Conservation (phyloP, 2,797 vertebrate species). For the Telmatherina bonti region DNA sequence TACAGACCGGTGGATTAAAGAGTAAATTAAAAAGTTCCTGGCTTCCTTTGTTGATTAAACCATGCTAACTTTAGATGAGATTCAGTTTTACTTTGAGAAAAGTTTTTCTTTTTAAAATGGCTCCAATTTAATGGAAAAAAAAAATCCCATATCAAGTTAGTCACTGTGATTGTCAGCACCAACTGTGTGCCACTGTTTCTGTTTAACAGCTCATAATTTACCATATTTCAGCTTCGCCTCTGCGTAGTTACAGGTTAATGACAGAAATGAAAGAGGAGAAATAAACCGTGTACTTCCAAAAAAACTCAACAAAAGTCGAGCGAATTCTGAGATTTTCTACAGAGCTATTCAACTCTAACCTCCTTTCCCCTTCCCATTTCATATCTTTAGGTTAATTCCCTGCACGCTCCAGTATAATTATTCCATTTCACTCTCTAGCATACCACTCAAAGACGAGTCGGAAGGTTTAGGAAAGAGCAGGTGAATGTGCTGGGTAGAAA, state of each 20-base stretch:
- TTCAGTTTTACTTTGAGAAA: background rate
- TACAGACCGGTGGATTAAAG: slow-evolving; percentile 22
- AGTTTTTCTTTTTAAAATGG: background rate
- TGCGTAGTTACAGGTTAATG: slow-evolving; percentile 39
- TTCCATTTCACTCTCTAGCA: slow-evolving; percentile 50
- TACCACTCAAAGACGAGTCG: slow-evolving; percentile 53
- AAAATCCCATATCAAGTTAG: background rate
- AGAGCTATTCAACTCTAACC: slow-evolving; percentile 47
- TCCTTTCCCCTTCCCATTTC: slow-evolving; percentile 21
- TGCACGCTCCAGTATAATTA: slow-evolving; percentile 50
- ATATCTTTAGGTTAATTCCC: slow-evolving; percentile 60
- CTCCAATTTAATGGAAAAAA: slow-evolving; percentile 11
- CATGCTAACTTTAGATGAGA: background rate
- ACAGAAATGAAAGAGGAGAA: slow-evolving; percentile 37
- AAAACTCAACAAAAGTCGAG: slow-evolving; percentile 30
- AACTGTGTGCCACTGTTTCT: slow-evolving; percentile 47
- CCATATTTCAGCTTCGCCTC: slow-evolving; percentile 43
- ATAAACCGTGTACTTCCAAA: slow-evolving; percentile 37
- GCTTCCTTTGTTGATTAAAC: background rate
- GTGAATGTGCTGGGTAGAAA: slow-evolving; percentile 71
- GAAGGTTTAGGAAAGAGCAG: slow-evolving; percentile 56
- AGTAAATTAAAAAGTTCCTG: background rate
- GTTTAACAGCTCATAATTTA: slow-evolving; percentile 59
- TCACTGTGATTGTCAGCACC: slow-evolving; percentile 19
- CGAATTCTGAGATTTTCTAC: slow-evolving; percentile 59